phyloP scores from a whole-genome alignment of 23 tunicate genomes.

The Ciona savignyi region DNA sequence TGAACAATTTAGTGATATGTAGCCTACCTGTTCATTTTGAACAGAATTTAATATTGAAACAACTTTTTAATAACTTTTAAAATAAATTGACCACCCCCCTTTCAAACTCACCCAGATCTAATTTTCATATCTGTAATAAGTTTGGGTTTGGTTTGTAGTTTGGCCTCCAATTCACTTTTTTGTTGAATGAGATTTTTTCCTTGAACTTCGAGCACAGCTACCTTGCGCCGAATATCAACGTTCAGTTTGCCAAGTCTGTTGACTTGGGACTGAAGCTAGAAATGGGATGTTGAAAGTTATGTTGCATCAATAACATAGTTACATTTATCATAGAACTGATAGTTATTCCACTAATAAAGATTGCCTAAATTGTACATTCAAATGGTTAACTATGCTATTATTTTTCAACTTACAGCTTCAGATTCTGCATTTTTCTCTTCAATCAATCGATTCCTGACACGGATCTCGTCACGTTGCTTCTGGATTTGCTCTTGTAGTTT shows the following conservation, averaged over 20 bases:
- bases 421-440: slow-evolving; percentile 50
- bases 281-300: no score
- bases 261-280: slow-evolving; percentile 59
- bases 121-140: slow-evolving; percentile 12
- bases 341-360: no score
- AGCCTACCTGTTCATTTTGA: no score
- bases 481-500: slow-evolving; percentile 40
- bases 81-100: no score
- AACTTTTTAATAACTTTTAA: no score
- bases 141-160: slow-evolving; percentile 32
- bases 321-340: no score
- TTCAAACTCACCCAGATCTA: no score
- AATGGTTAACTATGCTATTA: no score
- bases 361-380: no score
- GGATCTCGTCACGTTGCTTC: slow-evolving; percentile 43
- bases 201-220: slow-evolving; percentile 50
- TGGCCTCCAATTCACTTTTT: slow-evolving; percentile 36
- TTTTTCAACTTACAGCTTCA: slow-evolving; percentile 80
- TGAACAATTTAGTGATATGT: no score
- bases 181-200: slow-evolving; percentile 34
- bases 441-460: slow-evolving; percentile 29
- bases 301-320: no score
- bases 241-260: slow-evolving; percentile 55
- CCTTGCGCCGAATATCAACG: slow-evolving; percentile 45
- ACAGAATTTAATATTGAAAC: no score